Percentiles rank a stretch among this genome's conserved stretches.
Conservation (phyloP, 2,797 vertebrate genomes). For the Heliangelus exortis region DNA sequence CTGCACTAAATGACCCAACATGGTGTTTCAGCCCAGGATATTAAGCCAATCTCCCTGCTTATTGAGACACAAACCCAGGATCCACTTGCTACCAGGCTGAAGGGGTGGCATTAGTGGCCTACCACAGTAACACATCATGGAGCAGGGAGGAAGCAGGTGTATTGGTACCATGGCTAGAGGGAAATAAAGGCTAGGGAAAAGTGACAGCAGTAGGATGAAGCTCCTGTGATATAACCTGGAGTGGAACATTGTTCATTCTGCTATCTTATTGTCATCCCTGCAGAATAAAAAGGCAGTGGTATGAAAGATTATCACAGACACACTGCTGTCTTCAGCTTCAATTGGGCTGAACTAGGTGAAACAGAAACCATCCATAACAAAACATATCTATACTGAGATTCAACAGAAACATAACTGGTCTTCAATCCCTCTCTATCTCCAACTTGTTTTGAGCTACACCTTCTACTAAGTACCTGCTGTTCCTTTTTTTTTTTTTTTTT, state of each 20-base stretch:
- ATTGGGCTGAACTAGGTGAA: neutral
- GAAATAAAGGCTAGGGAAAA: neutral
- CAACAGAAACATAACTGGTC: neutral
- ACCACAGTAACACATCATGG: too few relatives aligned
- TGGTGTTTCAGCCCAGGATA: too few relatives aligned
- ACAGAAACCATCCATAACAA: neutral
- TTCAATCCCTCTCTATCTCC: constrained; percentile 28
- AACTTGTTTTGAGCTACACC: neutral
- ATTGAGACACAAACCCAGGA: too few relatives aligned
- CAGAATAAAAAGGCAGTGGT: neutral
- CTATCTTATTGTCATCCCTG: neutral
- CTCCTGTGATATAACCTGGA: neutral
- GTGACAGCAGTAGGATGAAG: neutral
- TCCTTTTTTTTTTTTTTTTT: neutral
- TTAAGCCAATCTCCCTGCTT: too few relatives aligned
- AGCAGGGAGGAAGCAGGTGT: too few relatives aligned
- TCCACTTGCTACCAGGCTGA: too few relatives aligned
- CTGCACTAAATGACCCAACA: too few relatives aligned
- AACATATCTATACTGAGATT: constrained; percentile 4
- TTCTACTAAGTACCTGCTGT: neutral
- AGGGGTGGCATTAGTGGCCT: too few relatives aligned
- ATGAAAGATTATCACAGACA: constrained; percentile 40
- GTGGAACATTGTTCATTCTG: neutral
- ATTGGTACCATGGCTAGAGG: too few relatives aligned
- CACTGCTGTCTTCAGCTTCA: neutral